Evolutionary conservation across 2,888 invertebrate species (phyloP), one percentile per base, ranked within the genome.

Genomic region (Asteroscopus sphinx): DNA sequence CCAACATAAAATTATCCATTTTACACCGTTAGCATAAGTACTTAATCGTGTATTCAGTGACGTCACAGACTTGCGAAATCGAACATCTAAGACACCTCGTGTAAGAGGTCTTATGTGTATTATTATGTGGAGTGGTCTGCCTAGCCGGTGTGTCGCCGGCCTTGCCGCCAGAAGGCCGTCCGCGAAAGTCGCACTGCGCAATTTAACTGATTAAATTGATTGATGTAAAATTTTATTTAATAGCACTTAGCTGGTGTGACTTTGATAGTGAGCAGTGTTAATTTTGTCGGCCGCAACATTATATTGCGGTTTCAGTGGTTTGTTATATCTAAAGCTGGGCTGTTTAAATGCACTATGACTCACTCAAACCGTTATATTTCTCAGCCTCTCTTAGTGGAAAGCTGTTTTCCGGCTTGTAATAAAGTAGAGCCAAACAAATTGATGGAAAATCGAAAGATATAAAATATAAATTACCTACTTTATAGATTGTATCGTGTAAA

Each of bases 71-170:
- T 68, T 68, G 57, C 56, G 59, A 71, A 73, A 68, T 57, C 39
- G 58, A 35, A 36, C 49, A 60, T 67, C 64, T 62, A 36, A 72
- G 41, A 47, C 44, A 45, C 33, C 44, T 60, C 60, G 35, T 65
- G 47, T 56, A 57, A 59, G 44, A 53, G 35, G 52, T 67, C 36
- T 61, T 61, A 36, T 58, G 49, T 56, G 44, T 62, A 56, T 60
- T 39, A 56, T 58, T 66, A 62, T 49, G 63, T 73, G 49, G 48
- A 64, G 64, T 67, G 80, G 76, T 76, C 73, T 69, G 75, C 84
- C 70, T 65, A 89, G 91, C 83, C 91, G 77, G 83, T 81, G 73
- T 85, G 90, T 87, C 89, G 90, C 88, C 91, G 90, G 86, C 92
- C 92, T 92, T 92, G 90, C 73, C 47, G 28, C 25, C 71, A 79